Percentiles rank a stretch among this genome's conserved stretches.
Evolutionary conservation across 2,888 invertebrate species (phyloP).

Genomic region (Heteropelma amictum): DNA sequence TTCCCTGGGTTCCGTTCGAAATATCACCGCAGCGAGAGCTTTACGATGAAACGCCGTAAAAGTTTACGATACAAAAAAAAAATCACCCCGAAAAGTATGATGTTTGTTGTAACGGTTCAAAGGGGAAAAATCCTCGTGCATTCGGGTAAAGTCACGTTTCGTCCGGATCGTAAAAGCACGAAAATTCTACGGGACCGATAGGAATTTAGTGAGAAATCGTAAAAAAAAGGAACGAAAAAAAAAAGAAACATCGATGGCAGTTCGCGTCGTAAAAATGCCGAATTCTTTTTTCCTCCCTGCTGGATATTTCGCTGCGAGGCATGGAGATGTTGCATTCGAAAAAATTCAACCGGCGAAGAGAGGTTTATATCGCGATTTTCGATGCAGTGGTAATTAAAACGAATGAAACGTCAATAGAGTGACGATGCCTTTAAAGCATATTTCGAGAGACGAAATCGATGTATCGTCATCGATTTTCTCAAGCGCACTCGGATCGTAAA

Average conservation of each 20-base stretch:
- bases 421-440: too few species aligned
- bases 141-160: conserved; percentile 18
- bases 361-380: too few species aligned
- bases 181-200: conserved; percentile 36
- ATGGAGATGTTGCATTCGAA: too few species aligned
- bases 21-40: neutral
- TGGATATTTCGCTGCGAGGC: neutral
- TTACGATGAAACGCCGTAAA: neutral
- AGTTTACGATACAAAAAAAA: neutral
- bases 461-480: too few species aligned
- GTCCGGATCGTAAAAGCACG: conserved; percentile 45
- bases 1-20: neutral
- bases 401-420: too few species aligned
- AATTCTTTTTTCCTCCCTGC: neutral
- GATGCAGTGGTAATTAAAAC: too few species aligned
- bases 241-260: conserved; percentile 37
- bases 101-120: too few species aligned
- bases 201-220: conserved; percentile 46
- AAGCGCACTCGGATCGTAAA: too few species aligned
- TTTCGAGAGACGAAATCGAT: too few species aligned
- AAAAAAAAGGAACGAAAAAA: conserved; percentile 20
- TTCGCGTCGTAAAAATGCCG: conserved; percentile 44
- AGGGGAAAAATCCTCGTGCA: neutral
- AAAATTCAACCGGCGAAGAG: too few species aligned
- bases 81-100: neutral